Evolutionary conservation across 2,797 vertebrate genomes (phyloP).

Genomic region (Trachurus trachurus): DNA sequence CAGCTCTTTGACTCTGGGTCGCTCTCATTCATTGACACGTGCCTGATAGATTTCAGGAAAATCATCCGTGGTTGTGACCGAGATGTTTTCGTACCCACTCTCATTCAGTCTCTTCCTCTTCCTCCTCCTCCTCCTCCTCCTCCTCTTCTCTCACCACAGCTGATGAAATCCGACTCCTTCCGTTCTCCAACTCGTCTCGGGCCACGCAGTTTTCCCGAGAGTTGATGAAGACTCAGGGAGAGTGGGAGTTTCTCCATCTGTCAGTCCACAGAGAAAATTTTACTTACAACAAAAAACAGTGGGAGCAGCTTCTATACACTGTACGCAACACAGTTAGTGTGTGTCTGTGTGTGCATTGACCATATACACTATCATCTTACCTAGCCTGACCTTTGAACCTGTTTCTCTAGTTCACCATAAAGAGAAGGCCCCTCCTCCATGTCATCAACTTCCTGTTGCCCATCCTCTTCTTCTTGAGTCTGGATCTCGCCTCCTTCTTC

Average conservation of each 20-base stretch:
- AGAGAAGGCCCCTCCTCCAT: conserved; percentile 84
- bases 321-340: conserved; percentile 45
- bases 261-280: conserved; percentile 47
- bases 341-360: too few species aligned
- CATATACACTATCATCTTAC: too few species aligned
- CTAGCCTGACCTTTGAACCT: neutral
- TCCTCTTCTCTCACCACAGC: conserved; percentile 50
- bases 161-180: conserved; percentile 62
- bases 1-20: too few species aligned
- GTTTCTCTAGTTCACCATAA: conserved; percentile 82
- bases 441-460: conserved; percentile 89
- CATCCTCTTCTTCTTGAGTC: conserved; percentile 83
- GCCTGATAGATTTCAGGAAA: neutral
- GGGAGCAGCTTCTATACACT: conserved; percentile 77
- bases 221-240: conserved; percentile 73
- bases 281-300: neutral
- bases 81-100: neutral
- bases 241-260: conserved; percentile 83
- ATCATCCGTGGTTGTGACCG: neutral
- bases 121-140: neutral
- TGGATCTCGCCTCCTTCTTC: conserved; percentile 87
- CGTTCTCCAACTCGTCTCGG: conserved; percentile 79
- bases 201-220: conserved; percentile 76
- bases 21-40: neutral
- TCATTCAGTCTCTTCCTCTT: neutral